phyloP scores from a whole-genome alignment of 2,888 invertebrate species.

The Magallana nippona region DNA sequence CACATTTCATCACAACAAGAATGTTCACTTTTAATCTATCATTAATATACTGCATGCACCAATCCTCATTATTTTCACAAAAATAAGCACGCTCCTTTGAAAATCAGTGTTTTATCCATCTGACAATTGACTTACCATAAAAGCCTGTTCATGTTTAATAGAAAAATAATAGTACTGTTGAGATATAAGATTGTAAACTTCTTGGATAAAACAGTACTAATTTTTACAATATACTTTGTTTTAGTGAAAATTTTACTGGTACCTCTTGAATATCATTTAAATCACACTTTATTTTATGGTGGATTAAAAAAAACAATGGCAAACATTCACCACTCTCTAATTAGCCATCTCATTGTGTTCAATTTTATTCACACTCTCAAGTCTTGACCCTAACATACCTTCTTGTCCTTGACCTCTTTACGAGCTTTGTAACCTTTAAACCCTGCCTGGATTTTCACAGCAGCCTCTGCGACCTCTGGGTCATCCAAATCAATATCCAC shows the following conservation, averaged over 20 bases:
- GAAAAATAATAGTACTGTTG: background rate
- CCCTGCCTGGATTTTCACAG: constrained; percentile 74
- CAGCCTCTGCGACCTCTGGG: constrained; percentile 68
- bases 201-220: background rate
- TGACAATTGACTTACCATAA: constrained; percentile 10
- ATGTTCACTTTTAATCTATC: background rate
- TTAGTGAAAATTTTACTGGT: background rate
- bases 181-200: background rate
- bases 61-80: background rate
- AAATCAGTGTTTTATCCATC: too few relatives aligned
- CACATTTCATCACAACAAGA: background rate
- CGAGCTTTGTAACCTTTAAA: constrained; percentile 73
- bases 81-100: background rate
- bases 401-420: constrained; percentile 62
- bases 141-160: constrained; percentile 2
- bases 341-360: background rate
- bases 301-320: background rate
- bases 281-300: too few relatives aligned
- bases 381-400: constrained; percentile 52
- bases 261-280: too few relatives aligned
- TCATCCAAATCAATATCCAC: constrained; percentile 66
- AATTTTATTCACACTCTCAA: background rate
- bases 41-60: background rate
- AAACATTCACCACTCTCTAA: constrained; percentile 1
- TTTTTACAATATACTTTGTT: background rate